Evolutionary conservation across 2,888 invertebrate species (phyloP).

Genomic region (Calameuta idolon): DNA sequence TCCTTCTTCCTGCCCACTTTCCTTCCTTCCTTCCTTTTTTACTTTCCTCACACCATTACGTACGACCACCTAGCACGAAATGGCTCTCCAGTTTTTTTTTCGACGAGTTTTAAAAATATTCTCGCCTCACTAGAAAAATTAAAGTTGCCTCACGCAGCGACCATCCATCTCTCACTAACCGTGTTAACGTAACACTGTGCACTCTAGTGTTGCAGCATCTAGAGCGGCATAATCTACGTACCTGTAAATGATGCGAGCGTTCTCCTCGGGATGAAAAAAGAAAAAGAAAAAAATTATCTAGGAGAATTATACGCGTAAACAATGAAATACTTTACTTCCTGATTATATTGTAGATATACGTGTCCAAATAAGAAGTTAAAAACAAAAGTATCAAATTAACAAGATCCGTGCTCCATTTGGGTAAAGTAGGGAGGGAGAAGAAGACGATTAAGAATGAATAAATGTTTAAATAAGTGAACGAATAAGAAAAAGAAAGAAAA

Average conservation of each 20-base stretch:
- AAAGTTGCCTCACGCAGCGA: conserved; percentile 52
- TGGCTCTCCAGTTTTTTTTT: no score
- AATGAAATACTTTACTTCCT: no score
- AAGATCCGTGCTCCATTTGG: no score
- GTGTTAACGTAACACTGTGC: conserved; percentile 50
- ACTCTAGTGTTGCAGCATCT: conserved; percentile 23
- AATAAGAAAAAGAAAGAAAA: no score
- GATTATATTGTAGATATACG: no score
- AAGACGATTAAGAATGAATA: no score
- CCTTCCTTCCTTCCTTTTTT: conserved; percentile 10
- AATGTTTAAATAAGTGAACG: no score
- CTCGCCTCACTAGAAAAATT: conserved; percentile 38
- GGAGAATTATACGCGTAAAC: not conserved
- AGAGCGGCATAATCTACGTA: not conserved
- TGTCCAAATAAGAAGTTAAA: no score
- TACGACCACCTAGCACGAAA: no score
- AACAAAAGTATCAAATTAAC: no score
- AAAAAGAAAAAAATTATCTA: not conserved
- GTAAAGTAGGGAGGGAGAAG: no score
- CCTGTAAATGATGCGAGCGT: not conserved
- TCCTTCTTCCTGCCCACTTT: conserved; percentile 16
- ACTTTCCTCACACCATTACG: not conserved
- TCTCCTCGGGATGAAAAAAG: not conserved
- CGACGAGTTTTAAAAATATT: no score
- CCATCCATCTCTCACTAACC: conserved; percentile 48